A percentile compares a stretch with the other conserved stretches of the same genome.
These are phyloP conservation scores for Pangasius djambal DNA, from an alignment of 2,797 vertebrate species.

Conservation along the genomic window DNA sequence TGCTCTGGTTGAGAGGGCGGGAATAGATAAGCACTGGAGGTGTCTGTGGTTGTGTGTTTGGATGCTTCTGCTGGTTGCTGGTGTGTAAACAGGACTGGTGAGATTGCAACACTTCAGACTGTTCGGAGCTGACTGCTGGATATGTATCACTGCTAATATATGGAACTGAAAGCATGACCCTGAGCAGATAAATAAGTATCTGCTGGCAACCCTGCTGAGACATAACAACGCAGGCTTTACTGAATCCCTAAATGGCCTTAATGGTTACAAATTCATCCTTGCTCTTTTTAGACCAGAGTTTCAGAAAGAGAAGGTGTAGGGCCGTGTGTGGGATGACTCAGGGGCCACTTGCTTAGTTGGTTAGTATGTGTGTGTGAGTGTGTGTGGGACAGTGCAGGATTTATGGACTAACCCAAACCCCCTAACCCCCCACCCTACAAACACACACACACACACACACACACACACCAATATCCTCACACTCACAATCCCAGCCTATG, in stretches of 20 bases:
- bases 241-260: slow-evolving; percentile 78
- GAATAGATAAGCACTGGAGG: slow-evolving; percentile 81
- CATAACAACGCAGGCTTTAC: slow-evolving; percentile 80
- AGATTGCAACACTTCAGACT: slow-evolving; percentile 87
- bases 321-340: slow-evolving; percentile 83
- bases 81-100: slow-evolving; percentile 63
- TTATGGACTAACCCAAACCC: slow-evolving; percentile 39
- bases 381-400: slow-evolving; percentile 73
- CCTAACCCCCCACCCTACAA: neutral
- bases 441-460: slow-evolving; percentile 10
- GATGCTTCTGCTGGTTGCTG: slow-evolving; percentile 70
- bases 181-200: slow-evolving; percentile 6
- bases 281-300: slow-evolving; percentile 81
- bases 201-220: slow-evolving; percentile 67
- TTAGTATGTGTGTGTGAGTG: slow-evolving; percentile 61
- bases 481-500: neutral
- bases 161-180: slow-evolving; percentile 51
- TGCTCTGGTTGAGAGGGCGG: slow-evolving; percentile 61
- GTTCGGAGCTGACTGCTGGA: slow-evolving; percentile 64
- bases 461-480: slow-evolving; percentile 8
- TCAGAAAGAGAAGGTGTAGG: slow-evolving; percentile 74
- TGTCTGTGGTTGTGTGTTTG: slow-evolving; percentile 76
- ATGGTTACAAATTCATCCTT: slow-evolving; percentile 82
- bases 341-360: slow-evolving; percentile 84
- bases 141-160: slow-evolving; percentile 72